These are phyloP conservation scores for Indicator maculatus DNA, from an alignment of 2,113 vertebrate genomes.

Conservation along the genomic window DNA sequence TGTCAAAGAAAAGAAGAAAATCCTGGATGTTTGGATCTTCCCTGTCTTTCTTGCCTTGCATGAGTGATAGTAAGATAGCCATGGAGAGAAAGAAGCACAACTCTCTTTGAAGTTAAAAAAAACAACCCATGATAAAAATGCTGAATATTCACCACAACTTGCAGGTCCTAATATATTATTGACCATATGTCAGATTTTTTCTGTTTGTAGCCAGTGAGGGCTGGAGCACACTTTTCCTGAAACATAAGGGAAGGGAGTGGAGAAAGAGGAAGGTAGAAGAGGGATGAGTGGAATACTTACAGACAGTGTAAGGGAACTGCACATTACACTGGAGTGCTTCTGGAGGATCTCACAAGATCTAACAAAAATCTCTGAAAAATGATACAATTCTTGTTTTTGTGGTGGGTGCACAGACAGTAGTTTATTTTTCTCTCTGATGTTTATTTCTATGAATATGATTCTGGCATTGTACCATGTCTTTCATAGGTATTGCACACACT, in stretches of 20 bases:
- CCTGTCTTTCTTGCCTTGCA: conserved; percentile 74
- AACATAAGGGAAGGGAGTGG: neutral
- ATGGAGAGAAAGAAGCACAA: conserved; percentile 76
- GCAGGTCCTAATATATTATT: neutral
- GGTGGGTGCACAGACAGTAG: neutral
- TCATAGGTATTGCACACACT: neutral
- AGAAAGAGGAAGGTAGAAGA: neutral
- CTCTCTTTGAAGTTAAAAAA: conserved; percentile 72
- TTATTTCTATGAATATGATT: neutral
- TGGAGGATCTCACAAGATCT: neutral
- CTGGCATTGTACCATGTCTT: neutral
- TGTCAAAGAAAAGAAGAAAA: conserved; percentile 76
- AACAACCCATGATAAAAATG: neutral
- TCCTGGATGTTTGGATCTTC: conserved; percentile 60
- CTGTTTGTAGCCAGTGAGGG: neutral
- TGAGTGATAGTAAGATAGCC: conserved; percentile 77
- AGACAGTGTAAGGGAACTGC: neutral
- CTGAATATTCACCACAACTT: neutral
- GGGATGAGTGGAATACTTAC: rapidly evolving
- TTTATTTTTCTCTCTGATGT: neutral
- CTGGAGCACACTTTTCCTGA: neutral
- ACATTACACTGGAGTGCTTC: neutral
- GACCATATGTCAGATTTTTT: neutral
- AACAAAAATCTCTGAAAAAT: neutral
- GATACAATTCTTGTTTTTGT: neutral